Conservation (phyloP, 2,888 invertebrate genomes). For the Aphrophora alni region DNA sequence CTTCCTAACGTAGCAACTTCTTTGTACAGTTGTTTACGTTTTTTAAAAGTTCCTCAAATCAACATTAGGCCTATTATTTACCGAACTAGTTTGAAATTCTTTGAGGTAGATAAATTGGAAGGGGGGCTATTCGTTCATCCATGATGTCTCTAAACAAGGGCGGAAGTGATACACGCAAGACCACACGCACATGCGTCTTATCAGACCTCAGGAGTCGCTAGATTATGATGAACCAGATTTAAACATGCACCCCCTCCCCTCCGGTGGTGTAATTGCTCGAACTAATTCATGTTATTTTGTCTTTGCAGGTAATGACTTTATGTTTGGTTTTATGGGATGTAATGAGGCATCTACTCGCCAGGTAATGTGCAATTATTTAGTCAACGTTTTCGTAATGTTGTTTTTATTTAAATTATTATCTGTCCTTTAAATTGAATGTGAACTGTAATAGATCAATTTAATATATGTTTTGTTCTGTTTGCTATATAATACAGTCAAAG, state of each 20-base stretch:
- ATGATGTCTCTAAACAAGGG: neutral
- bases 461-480: too few relatives aligned
- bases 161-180: neutral
- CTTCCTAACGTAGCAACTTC: too few relatives aligned
- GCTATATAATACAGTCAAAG: too few relatives aligned
- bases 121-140: neutral
- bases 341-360: neutral
- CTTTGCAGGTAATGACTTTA: neutral
- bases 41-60: too few relatives aligned
- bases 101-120: neutral
- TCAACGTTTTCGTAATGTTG: too few relatives aligned
- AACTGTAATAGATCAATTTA: too few relatives aligned
- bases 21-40: too few relatives aligned
- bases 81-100: too few relatives aligned
- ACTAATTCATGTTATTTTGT: neutral
- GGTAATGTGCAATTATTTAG: neutral
- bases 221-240: neutral
- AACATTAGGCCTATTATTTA: too few relatives aligned
- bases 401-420: too few relatives aligned
- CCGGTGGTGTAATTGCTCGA: neutral
- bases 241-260: neutral
- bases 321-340: neutral
- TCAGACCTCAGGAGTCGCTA: neutral
- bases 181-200: neutral
- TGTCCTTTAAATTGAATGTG: too few relatives aligned